These are phyloP conservation scores for Celastrina argiolus DNA, from an alignment of 2,888 invertebrate genomes.

Conservation along the genomic window DNA sequence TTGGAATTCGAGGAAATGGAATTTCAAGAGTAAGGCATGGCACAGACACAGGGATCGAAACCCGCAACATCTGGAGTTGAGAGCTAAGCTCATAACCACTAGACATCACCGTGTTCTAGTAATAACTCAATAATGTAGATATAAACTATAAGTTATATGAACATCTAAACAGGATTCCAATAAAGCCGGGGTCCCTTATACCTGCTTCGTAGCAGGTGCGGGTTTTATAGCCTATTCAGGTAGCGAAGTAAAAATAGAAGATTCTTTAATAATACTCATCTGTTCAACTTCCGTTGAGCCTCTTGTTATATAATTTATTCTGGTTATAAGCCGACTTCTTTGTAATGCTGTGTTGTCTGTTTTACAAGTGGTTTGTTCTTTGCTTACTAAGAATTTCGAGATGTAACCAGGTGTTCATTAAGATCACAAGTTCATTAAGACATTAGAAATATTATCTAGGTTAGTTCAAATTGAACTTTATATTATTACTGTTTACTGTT, in stretches of 20 bases:
- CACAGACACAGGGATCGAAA: too few relatives aligned
- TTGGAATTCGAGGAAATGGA: too few relatives aligned
- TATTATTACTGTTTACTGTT: too few relatives aligned
- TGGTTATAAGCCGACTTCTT: background rate
- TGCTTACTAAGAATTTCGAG: too few relatives aligned
- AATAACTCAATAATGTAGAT: background rate
- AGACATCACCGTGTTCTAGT: background rate
- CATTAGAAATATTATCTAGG: too few relatives aligned
- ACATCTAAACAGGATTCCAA: background rate
- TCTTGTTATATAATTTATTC: slow-evolving; percentile 1
- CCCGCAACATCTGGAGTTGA: too few relatives aligned
- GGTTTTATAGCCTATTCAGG: slow-evolving; percentile 10
- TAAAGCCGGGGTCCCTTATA: background rate
- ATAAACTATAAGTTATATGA: background rate
- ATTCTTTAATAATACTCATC: slow-evolving; percentile 6
- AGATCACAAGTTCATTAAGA: too few relatives aligned
- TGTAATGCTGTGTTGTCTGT: background rate
- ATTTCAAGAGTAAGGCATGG: too few relatives aligned
- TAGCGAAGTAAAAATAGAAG: slow-evolving; percentile 16
- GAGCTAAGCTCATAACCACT: background rate
- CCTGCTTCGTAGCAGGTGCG: slow-evolving; percentile 6
- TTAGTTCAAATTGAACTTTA: too few relatives aligned
- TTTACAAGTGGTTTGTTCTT: background rate
- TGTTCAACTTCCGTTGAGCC: slow-evolving; percentile 8
- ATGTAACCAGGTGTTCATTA: too few relatives aligned